A percentile compares a stretch with the other conserved stretches of the same genome.
Evolutionary conservation across 1,140 invertebrate species (phyloP).

Genomic region (Drosophila neocordata): DNA sequence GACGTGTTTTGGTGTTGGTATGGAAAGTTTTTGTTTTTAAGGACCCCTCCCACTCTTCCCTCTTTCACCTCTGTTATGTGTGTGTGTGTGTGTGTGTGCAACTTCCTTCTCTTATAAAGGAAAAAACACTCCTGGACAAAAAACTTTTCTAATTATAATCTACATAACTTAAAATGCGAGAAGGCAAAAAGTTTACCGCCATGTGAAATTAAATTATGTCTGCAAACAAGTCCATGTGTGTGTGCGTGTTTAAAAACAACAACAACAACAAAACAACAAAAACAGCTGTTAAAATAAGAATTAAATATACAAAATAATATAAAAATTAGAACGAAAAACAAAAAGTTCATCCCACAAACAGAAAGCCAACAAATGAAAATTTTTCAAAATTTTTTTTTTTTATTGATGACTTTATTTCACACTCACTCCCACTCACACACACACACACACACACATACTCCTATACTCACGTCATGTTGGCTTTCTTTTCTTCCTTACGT

Average conservation of each 20-base stretch:
- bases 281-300: constrained; percentile 69
- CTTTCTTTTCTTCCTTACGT: constrained; percentile 26
- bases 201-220: constrained; percentile 76
- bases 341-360: constrained; percentile 28
- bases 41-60: too few relatives aligned
- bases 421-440: constrained; percentile 23
- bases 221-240: constrained; percentile 25
- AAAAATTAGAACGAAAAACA: constrained; percentile 5
- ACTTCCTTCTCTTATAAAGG: neutral
- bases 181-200: constrained; percentile 65
- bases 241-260: constrained; percentile 7
- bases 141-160: constrained; percentile 81
- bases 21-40: constrained; percentile 59
- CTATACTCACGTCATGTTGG: neutral
- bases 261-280: constrained; percentile 23
- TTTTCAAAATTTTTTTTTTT: constrained; percentile 45
- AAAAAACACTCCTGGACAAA: constrained; percentile 25
- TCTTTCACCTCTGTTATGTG: too few relatives aligned
- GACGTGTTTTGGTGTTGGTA: constrained; percentile 30
- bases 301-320: constrained; percentile 43
- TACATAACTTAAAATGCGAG: constrained; percentile 80
- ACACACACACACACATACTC: neutral
- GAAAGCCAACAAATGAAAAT: constrained; percentile 37
- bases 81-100: too few relatives aligned
- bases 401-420: constrained; percentile 72